Evolutionary conservation across 2,113 vertebrate species (phyloP).

Genomic region (Pardalotus punctatus): DNA sequence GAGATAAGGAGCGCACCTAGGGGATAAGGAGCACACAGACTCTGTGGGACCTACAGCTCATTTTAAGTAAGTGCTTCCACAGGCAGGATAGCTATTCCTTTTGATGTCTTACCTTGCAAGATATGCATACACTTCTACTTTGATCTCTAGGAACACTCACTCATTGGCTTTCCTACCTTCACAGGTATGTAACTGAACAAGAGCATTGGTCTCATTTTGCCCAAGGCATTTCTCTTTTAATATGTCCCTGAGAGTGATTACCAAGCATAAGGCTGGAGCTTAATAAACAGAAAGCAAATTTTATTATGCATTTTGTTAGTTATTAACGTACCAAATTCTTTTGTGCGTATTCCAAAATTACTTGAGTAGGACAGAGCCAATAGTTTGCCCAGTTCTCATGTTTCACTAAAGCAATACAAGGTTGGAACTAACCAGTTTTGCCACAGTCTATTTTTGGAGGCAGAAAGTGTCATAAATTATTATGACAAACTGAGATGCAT

Average conservation of each 20-base stretch:
- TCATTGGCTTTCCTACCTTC: background rate
- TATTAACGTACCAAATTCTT: background rate
- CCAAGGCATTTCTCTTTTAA: background rate
- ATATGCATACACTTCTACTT: background rate
- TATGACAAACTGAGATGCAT: background rate
- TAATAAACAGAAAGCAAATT: background rate
- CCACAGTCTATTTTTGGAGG: background rate
- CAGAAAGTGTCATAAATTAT: background rate
- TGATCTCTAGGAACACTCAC: background rate
- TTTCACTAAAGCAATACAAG: background rate
- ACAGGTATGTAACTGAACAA: background rate
- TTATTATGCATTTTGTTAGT: background rate
- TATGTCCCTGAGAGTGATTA: background rate
- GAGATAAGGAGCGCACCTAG: background rate
- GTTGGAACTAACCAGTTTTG: background rate
- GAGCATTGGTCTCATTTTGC: background rate
- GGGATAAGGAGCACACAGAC: background rate
- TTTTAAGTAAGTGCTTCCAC: background rate
- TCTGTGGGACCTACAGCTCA: background rate
- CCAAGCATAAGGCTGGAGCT: background rate
- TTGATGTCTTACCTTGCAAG: conserved; percentile 1
- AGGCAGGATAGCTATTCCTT: background rate
- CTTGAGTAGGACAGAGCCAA: background rate
- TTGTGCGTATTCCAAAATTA: background rate
- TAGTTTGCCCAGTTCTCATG: background rate